Evolutionary conservation across 2,797 vertebrate species (phyloP).

Genomic region (Cheirogaleus major): DNA sequence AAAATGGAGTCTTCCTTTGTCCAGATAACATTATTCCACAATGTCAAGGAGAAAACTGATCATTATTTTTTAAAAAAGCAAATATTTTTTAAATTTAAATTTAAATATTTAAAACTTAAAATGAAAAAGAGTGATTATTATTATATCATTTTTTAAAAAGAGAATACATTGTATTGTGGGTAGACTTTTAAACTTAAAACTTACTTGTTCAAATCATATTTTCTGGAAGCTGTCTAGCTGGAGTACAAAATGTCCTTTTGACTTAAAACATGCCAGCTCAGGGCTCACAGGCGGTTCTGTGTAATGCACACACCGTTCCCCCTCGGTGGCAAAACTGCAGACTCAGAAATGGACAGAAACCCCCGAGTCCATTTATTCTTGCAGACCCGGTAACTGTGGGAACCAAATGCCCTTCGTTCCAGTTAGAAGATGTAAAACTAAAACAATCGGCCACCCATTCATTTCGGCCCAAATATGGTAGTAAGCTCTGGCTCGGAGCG

Average conservation of each 20-base stretch:
- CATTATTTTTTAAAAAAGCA: neutral
- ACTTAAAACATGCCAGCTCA: neutral
- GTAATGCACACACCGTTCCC: neutral
- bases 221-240: neutral
- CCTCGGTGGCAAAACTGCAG: constrained; percentile 24
- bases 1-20: neutral
- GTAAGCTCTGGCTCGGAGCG: neutral
- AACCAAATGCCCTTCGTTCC: neutral
- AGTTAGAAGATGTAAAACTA: constrained; percentile 61
- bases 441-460: constrained; percentile 52
- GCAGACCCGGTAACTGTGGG: neutral
- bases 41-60: neutral
- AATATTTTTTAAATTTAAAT: neutral
- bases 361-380: constrained; percentile 57
- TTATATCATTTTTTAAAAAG: neutral
- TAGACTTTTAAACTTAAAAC: neutral
- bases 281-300: neutral
- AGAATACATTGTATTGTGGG: neutral
- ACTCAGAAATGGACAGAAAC: constrained; percentile 49
- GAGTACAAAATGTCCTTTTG: neutral
- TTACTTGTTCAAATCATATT: neutral
- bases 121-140: neutral
- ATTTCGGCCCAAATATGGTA: constrained; percentile 65
- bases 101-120: neutral
- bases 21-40: neutral